Evolutionary conservation across 2,113 vertebrate genomes (phyloP).

Genomic region (Calidris pugnax): DNA sequence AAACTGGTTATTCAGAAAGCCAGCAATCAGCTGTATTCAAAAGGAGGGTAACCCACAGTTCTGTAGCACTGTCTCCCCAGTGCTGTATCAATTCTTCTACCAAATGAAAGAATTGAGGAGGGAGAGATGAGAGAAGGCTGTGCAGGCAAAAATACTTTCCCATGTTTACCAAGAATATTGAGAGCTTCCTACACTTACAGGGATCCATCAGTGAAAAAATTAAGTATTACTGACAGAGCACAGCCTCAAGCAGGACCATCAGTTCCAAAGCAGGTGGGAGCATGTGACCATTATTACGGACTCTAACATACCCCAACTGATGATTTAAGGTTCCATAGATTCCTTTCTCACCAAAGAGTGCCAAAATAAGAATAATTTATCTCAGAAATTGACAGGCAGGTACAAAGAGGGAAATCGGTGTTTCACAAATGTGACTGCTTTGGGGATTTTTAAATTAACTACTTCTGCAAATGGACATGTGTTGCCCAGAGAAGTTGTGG

Average conservation of each 20-base stretch:
- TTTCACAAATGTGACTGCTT: neutral
- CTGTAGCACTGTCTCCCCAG: neutral
- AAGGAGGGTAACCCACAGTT: neutral
- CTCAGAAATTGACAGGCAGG: neutral
- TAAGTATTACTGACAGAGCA: neutral
- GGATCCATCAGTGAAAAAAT: neutral
- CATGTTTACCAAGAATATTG: neutral
- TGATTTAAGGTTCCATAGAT: neutral
- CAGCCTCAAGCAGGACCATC: neutral
- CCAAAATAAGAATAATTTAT: neutral
- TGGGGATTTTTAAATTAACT: neutral
- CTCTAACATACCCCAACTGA: neutral
- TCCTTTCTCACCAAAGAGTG: neutral
- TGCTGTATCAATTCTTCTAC: neutral
- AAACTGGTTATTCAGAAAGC: neutral
- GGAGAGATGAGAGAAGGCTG: neutral
- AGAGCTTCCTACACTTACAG: neutral
- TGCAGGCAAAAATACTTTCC: neutral
- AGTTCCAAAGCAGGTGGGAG: neutral
- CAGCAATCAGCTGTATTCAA: neutral
- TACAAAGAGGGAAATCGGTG: neutral
- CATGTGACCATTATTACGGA: neutral
- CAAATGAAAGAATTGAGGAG: accelerated
- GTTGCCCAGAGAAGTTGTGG: too few species aligned
- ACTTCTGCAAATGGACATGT: neutral